Evolutionary conservation across 2,797 vertebrate species (phyloP).

Genomic region (Cyprinella venusta): DNA sequence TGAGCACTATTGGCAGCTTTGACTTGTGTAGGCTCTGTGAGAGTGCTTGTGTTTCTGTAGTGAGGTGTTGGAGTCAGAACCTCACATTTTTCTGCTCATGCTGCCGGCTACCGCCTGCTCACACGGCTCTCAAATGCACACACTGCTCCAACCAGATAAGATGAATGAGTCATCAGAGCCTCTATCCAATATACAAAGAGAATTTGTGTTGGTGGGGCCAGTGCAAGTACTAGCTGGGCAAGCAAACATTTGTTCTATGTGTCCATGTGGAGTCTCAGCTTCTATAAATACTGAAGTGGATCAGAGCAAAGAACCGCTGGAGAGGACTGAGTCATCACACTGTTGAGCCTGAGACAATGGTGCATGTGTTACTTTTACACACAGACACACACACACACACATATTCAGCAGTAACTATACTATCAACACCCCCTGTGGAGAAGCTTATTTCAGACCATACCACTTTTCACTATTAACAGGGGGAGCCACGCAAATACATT

Average conservation of each 20-base stretch:
- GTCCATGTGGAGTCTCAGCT: not conserved
- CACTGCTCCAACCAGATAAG: constrained; percentile 59
- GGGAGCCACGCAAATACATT: not conserved
- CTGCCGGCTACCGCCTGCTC: constrained; percentile 24
- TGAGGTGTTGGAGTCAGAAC: constrained; percentile 51
- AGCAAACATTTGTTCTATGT: constrained; percentile 6
- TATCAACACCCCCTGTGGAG: constrained; percentile 14
- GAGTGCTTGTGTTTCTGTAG: constrained; percentile 50
- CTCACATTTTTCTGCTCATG: constrained; percentile 51
- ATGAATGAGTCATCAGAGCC: constrained; percentile 61
- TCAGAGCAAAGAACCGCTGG: constrained; percentile 40
- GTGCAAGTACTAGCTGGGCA: not conserved
- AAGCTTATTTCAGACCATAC: constrained; percentile 32
- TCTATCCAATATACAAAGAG: not conserved
- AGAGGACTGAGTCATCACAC: constrained; percentile 49
- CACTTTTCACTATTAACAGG: constrained; percentile 11
- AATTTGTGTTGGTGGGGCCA: not conserved
- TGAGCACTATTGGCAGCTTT: constrained; percentile 42
- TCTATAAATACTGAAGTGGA: constrained; percentile 54
- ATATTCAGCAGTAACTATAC: constrained; percentile 22
- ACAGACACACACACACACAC: constrained; percentile 16
- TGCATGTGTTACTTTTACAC: constrained; percentile 25
- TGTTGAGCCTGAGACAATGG: constrained; percentile 35
- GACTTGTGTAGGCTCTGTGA: constrained; percentile 20
- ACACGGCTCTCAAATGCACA: constrained; percentile 11